Evolutionary conservation across 2,113 vertebrate species (phyloP), one percentile per base, ranked within the genome.

Genomic region (Genyomyrus donnyi): DNA sequence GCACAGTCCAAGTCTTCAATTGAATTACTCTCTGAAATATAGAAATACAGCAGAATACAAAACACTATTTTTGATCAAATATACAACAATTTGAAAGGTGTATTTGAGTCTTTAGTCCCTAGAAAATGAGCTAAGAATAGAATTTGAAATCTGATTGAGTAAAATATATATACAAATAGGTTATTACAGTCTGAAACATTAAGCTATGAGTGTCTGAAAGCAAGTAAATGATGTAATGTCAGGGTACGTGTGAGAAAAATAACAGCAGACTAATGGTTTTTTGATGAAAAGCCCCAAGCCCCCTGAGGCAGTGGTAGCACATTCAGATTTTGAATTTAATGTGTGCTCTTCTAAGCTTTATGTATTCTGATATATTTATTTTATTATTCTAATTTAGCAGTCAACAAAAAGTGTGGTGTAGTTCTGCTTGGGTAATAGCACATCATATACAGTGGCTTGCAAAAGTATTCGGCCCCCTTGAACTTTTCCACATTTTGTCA

Each of bases 11-110:
- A n/a, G 39, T 85, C 83, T 85, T 85, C 7, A 45, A 48, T 45
- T 85, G 48, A 48, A 46, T 48, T 46, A 48, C 21, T 46, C 42
- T 46, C 17, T 85, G 83, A n/a, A 48, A 46, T 42, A 8, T 10
- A 83, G 7, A 46, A 85, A 46, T 21, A 48, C 17, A 84, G 80
- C 39, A n/a, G 80, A 84, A 10, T 84, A 48, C 21, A 48, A 84
- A 91, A 93, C 93, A 93, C 94, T 94, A 93, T 50, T 90, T 91
- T 70, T 91, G 90, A 92, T 91, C 91, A 92, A 91, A 91, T 88
- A 84, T 90, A 93, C 89, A 49, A 52, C 1, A 17, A 24, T 11
- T 46, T 7, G 31, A 84, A 84, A 24, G 21, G 80, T 45, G 17
- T 84, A 45, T 84, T 84, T 84, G 6, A 42, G 17, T 74, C 27